Conservation (phyloP, 2,113 vertebrate species). For the Myocastor coypus region DNA sequence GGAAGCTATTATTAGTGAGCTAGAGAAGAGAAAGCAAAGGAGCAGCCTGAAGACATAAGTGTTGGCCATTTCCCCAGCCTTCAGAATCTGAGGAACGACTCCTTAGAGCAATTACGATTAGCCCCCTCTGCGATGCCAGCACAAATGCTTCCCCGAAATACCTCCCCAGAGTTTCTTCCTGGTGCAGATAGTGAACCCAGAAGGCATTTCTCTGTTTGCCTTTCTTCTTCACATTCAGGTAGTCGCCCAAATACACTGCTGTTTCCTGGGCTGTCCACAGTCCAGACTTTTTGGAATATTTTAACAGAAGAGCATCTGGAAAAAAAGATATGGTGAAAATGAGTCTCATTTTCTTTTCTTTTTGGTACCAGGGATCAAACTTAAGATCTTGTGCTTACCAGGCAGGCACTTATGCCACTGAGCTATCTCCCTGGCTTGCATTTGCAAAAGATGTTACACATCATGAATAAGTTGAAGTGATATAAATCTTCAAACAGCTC, state of each 20-base stretch:
- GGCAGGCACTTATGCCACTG: too few species aligned
- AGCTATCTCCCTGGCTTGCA: too few species aligned
- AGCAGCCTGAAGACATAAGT: background rate
- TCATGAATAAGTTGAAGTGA: background rate
- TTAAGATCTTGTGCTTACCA: too few species aligned
- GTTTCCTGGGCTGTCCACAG: constrained; percentile 95
- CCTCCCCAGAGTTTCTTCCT: constrained; percentile 95
- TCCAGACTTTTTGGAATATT: constrained; percentile 94
- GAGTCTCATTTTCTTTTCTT: background rate
- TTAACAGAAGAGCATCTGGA: constrained; percentile 93
- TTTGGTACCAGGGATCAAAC: too few species aligned
- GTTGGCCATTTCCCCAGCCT: background rate
- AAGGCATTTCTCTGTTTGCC: constrained; percentile 93
- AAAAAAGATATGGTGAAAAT: constrained; percentile 56
- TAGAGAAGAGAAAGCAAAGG: background rate
- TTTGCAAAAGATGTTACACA: background rate
- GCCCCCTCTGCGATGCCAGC: background rate
- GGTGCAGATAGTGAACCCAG: constrained; percentile 95
- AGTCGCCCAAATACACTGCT: constrained; percentile 89
- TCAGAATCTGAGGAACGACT: background rate
- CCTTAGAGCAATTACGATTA: background rate
- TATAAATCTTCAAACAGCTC: background rate
- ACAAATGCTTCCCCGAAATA: constrained; percentile 61
- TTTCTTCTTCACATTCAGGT: constrained; percentile 87
- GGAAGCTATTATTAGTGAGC: background rate